Base-by-base conservation (phyloP, 2,797 vertebrate genomes). In the Pipistrellus kuhlii region DNA sequence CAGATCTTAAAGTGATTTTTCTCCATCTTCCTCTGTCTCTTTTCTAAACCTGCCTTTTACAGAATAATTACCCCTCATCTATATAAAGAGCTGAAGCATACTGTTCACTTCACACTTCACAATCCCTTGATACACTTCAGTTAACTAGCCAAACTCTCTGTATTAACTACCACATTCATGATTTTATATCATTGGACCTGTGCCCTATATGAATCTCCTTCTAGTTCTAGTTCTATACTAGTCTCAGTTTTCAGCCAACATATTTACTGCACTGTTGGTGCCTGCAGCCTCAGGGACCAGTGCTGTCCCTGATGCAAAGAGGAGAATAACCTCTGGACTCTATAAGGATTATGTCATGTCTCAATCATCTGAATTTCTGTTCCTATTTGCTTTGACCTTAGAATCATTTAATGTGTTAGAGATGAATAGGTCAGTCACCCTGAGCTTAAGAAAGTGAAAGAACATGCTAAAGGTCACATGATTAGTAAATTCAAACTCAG, bases 371-470 rank as follows among this genome's bases (percentile, higher is more conserved):
- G 75, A 35, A 77, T 75, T 80, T 93, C 73, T 46, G 8, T 68
- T 76, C 57, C n/a, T 88, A 3, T 83, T 59, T 81, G 23, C 75
- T 91, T 91, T 80, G 71, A 83, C 18, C 68, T 85, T 86, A 66
- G 55, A 75, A 41, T 77, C 30, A 68, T 59, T 35, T 14, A 38
- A 25, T 64, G 27, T 77, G 5, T 57, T 84, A n/a, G 57, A 90
- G 27, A 64, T 71, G 66, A 75, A 41, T 69, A 2, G 41, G 38
- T 32, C 18, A 30, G 53, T 27, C 27, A 20, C 41, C 3, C 3
- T 55, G 78, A 62, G 20, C 15, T 25, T 23, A 35, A 35, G 38
- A 66, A 44, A 5, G 72, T 30, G 14, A 57, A 68, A 71, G 3
- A 62, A 15, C 23, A 23, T 7, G 20, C 10, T 25, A 44, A 41